Conservation (phyloP, 1,140 invertebrate species). For the Drosophila subpulchrella region DNA sequence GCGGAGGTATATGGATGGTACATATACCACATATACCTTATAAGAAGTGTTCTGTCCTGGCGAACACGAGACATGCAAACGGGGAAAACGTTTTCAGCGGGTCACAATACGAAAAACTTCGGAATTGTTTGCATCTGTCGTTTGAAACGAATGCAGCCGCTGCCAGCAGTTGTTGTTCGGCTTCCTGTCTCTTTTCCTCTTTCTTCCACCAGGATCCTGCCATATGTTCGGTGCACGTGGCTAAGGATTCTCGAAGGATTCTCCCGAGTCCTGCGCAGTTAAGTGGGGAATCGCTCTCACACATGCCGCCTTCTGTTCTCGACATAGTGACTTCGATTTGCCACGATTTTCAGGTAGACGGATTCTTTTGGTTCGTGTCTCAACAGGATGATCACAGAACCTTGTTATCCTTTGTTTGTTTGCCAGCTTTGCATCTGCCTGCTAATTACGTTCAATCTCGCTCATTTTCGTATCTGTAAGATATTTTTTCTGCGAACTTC, state of each 20-base stretch:
- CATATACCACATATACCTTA: conserved; percentile 2
- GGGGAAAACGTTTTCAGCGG: conserved; percentile 33
- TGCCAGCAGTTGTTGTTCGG: conserved; percentile 27
- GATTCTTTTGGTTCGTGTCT: conserved; percentile 44
- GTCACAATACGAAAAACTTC: conserved; percentile 15
- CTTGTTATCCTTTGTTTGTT: conserved; percentile 17
- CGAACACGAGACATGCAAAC: conserved; percentile 31
- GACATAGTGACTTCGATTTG: conserved; percentile 43
- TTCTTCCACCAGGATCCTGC: conserved; percentile 19
- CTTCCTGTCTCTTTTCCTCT: conserved; percentile 1
- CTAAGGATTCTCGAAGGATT: conserved; percentile 37
- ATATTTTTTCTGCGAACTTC: conserved; percentile 15
- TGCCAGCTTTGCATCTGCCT: conserved; percentile 23
- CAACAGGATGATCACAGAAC: conserved; percentile 14
- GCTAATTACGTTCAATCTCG: conserved; percentile 1
- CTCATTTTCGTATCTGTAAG: neutral
- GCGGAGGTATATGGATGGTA: neutral
- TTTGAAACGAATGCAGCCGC: conserved; percentile 28
- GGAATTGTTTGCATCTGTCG: conserved; percentile 57
- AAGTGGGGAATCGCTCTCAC: conserved; percentile 24
- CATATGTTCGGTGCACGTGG: conserved; percentile 57
- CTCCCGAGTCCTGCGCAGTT: conserved; percentile 12
- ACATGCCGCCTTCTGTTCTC: conserved; percentile 26
- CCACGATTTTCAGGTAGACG: conserved; percentile 51
- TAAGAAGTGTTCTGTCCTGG: conserved; percentile 29